phyloP scores from a whole-genome alignment of 2,797 vertebrate genomes.

The Gambusia yucatana region DNA sequence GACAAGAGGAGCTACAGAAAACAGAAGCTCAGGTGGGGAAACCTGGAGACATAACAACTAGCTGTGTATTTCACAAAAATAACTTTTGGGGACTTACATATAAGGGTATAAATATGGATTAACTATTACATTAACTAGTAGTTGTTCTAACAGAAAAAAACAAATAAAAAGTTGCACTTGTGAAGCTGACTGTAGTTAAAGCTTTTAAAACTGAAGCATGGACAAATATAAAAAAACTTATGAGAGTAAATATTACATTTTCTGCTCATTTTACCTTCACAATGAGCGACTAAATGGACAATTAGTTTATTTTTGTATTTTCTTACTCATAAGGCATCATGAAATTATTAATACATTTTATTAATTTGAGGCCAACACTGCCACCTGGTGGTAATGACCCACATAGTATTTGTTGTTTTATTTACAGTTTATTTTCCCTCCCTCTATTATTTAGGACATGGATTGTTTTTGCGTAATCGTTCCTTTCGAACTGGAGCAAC shows the following conservation, averaged over 20 bases:
- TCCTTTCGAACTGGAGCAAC: slow-evolving; percentile 25
- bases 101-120: not conserved
- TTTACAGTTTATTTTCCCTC: not conserved
- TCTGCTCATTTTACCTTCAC: not conserved
- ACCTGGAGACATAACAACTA: not conserved
- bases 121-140: not conserved
- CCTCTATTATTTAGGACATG: slow-evolving; percentile 25
- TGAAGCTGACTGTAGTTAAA: not conserved
- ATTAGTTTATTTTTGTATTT: not conserved
- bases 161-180: not conserved
- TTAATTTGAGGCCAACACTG: slow-evolving; percentile 41
- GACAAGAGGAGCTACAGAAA: not conserved
- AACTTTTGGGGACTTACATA: not conserved
- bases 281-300: not conserved
- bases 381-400: slow-evolving; percentile 47
- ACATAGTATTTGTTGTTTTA: slow-evolving; percentile 11
- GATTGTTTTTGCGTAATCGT: slow-evolving; percentile 31
- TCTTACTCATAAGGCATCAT: not conserved
- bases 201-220: not conserved
- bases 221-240: not conserved
- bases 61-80: not conserved
- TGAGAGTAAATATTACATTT: not conserved
- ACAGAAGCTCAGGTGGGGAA: not conserved
- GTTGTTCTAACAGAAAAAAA: not conserved
- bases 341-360: not conserved